Evolutionary conservation across 1,140 invertebrate species (phyloP).

Genomic region (Hetaerina americana): DNA sequence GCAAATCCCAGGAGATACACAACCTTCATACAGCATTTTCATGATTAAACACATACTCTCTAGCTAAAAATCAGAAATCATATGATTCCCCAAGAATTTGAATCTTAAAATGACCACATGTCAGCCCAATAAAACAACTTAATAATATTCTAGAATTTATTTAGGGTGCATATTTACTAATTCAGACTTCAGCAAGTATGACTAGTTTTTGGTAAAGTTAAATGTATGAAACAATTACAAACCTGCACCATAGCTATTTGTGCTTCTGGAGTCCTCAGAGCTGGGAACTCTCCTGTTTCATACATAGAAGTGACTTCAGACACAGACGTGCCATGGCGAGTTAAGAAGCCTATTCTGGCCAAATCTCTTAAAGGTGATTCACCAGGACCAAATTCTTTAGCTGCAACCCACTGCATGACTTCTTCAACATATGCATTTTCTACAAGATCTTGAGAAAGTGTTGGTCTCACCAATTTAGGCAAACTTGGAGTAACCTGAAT

Average conservation of each 20-base stretch:
- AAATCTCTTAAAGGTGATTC: slow-evolving; percentile 63
- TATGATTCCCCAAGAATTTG: no score
- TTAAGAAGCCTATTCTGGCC: slow-evolving; percentile 61
- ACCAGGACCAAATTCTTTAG: slow-evolving; percentile 63
- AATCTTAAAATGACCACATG: no score
- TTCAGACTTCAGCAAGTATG: no score
- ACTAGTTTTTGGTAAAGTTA: no score
- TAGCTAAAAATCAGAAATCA: no score
- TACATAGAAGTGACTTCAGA: slow-evolving; percentile 60
- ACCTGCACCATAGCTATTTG: slow-evolving; percentile 64
- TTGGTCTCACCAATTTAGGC: background rate
- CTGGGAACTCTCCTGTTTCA: slow-evolving; percentile 61
- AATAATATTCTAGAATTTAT: no score
- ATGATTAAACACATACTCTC: no score
- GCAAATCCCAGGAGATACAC: no score
- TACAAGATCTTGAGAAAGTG: background rate
- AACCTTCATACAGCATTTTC: no score
- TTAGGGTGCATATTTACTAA: no score
- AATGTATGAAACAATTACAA: background rate
- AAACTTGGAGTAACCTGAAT: background rate
- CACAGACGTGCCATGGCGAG: slow-evolving; percentile 56
- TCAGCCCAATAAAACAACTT: no score
- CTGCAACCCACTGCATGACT: slow-evolving; percentile 54
- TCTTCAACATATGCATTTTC: slow-evolving; percentile 38
- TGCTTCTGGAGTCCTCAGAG: slow-evolving; percentile 57